Percentiles rank a stretch among this genome's conserved stretches.
Evolutionary conservation across 2,888 invertebrate genomes (phyloP).

Genomic region (Spodoptera exigua): DNA sequence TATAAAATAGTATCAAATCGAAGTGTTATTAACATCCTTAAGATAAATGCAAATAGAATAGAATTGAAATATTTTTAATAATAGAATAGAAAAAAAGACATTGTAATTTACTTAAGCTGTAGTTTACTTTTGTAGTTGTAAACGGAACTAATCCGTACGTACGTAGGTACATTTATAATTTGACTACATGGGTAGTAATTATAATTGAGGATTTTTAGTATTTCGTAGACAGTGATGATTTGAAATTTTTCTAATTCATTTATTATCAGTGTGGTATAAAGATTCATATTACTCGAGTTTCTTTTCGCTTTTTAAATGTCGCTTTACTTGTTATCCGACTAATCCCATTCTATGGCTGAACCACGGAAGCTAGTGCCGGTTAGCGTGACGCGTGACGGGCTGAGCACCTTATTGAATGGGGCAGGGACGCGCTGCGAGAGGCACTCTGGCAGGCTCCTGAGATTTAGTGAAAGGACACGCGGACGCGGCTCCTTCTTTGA

Average conservation of each 20-base stretch:
- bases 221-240: conserved; percentile 72
- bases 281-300: conserved; percentile 69
- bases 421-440: conserved; percentile 64
- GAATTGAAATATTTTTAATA: conserved; percentile 59
- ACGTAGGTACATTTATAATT: conserved; percentile 69
- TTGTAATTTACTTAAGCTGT: conserved; percentile 69
- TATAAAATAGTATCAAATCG: conserved; percentile 58
- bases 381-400: conserved; percentile 35
- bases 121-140: conserved; percentile 77
- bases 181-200: conserved; percentile 75
- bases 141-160: conserved; percentile 74
- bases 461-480: conserved; percentile 73
- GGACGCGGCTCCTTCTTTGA: conserved; percentile 73
- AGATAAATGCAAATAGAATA: conserved; percentile 68
- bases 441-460: conserved; percentile 64
- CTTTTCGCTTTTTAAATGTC: conserved; percentile 81
- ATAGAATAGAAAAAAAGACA: conserved; percentile 75
- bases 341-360: conserved; percentile 83
- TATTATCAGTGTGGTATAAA: conserved; percentile 71
- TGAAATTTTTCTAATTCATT: conserved; percentile 57
- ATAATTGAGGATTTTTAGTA: conserved; percentile 65
- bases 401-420: conserved; percentile 59
- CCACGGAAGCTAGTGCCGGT: conserved; percentile 62
- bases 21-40: conserved; percentile 55
- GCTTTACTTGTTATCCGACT: conserved; percentile 81